These are phyloP conservation scores for Coregonus clupeaformis DNA, from an alignment of 2,113 vertebrate species.

Conservation along the genomic window DNA sequence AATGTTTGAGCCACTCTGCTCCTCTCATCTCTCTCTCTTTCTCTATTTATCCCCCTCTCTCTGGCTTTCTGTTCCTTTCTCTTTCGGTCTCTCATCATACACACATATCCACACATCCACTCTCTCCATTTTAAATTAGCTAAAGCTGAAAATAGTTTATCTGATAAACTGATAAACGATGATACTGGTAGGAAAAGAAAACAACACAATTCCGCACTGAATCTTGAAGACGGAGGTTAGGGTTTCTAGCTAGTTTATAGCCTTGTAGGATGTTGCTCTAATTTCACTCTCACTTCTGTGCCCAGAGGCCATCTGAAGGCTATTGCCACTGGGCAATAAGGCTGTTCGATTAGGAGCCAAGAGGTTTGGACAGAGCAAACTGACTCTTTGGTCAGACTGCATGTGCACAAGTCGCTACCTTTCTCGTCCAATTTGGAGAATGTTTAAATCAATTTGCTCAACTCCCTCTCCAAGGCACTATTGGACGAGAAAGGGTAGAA, in stretches of 20 bases:
- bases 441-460: background rate
- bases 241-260: background rate
- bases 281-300: too few species aligned
- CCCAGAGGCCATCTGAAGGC: too few species aligned
- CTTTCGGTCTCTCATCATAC: too few species aligned
- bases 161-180: background rate
- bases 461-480: background rate
- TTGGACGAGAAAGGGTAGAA: too few species aligned
- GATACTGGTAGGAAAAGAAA: background rate
- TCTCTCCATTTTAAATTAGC: background rate
- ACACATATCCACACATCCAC: background rate
- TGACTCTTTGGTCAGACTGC: constrained; percentile 25
- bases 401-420: background rate
- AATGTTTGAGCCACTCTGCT: background rate
- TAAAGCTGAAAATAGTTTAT: background rate
- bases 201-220: background rate
- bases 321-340: constrained; percentile 28
- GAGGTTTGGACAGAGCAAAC: constrained; percentile 6
- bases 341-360: constrained; percentile 23
- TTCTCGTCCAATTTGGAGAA: constrained; percentile 25
- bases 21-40: constrained; percentile 10
- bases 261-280: too few species aligned
- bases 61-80: background rate
- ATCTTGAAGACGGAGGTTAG: background rate
- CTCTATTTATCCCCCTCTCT: background rate